Conservation (phyloP, 30 jellyfish, hydroid and myxozoan genomes). For the Clytia hemisphaerica region DNA sequence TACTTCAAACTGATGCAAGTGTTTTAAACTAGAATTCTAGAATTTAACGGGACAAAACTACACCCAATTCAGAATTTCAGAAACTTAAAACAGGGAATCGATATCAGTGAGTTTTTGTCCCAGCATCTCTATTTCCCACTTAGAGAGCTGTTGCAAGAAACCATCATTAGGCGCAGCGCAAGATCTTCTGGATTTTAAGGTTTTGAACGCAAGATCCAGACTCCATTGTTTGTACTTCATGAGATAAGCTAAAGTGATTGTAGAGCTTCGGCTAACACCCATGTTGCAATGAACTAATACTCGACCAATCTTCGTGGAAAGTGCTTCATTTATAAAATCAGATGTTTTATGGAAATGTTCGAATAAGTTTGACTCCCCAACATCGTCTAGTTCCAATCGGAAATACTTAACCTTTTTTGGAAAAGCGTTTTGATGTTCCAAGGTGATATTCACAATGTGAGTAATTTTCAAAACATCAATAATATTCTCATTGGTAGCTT, state of each 20-base stretch:
- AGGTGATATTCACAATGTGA: slow-evolving; percentile 56
- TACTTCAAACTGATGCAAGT: not conserved
- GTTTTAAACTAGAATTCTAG: too few species aligned
- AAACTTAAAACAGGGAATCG: slow-evolving; percentile 33
- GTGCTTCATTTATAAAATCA: slow-evolving; percentile 53
- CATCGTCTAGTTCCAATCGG: slow-evolving; percentile 59
- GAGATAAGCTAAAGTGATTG: slow-evolving; percentile 53
- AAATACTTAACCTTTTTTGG: slow-evolving; percentile 41
- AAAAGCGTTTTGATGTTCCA: slow-evolving; percentile 66
- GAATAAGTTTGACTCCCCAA: slow-evolving; percentile 28
- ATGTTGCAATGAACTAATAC: slow-evolving; percentile 72
- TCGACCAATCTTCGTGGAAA: slow-evolving; percentile 40
- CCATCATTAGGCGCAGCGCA: slow-evolving; percentile 77
- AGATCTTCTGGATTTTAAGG: slow-evolving; percentile 57
- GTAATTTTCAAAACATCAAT: slow-evolving; percentile 52
- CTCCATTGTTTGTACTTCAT: slow-evolving; percentile 45
- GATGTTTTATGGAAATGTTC: slow-evolving; percentile 48
- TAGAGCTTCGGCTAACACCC: slow-evolving; percentile 83
- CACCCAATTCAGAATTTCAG: too few species aligned
- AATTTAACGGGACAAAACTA: too few species aligned
- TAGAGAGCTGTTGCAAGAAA: slow-evolving; percentile 54
- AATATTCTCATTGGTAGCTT: slow-evolving; percentile 50
- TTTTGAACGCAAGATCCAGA: slow-evolving; percentile 43
- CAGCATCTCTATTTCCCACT: slow-evolving; percentile 53
- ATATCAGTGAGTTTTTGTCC: slow-evolving; percentile 46